Evolutionary conservation across 2,113 vertebrate genomes (phyloP), one percentile per base, ranked within the genome.

Genomic region (Vanacampus margaritifer): DNA sequence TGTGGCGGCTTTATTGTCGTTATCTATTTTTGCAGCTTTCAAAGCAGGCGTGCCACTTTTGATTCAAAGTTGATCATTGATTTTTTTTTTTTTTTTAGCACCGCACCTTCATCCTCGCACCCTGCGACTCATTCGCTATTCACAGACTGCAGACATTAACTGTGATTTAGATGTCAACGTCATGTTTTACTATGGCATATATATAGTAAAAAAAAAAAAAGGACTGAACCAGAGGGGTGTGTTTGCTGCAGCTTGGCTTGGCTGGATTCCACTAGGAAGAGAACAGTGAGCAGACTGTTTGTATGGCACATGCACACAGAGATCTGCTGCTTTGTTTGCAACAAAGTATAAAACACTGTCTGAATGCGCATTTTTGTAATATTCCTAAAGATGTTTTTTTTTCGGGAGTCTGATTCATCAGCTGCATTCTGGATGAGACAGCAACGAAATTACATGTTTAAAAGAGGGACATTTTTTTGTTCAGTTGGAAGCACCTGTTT

Each of bases 181-280:
- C 16, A 17, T 60, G 24, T 62, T 67, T 10, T 9, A 12, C 11
- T 43, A 6, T 43, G 23, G 19, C 24, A 5, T n/a, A 12, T 10
- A 11, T n/a, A 3, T 39, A 13, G 8, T 23, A 12, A 16, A 24
- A 12, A 50, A 43, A 62, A 41, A 41, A 61, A 28, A 73, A 65
- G n/a, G 13, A 8, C n/a, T n/a, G 39, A 51, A 68, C 64, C 53
- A 48, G 26, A 14, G 24, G 71, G 21, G 2, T 56, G 66, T 73
- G 58, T 67, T 60, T 48, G 36, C 21, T 19, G 21, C 24, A 50
- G 67, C 19, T 32, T 32, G 28, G 28, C 32, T n/a, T 77, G 75
- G 60, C 67, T 37, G 12, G 46, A 75, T 77, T 86, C 65, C 75
- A 74, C 45, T 57, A 51, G 70, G 60, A 68, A 37, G 68, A 61